A percentile compares a stretch with the other conserved stretches of the same genome.
phyloP scores from a whole-genome alignment of 2,888 invertebrate genomes.

The Lutraria lutraria region DNA sequence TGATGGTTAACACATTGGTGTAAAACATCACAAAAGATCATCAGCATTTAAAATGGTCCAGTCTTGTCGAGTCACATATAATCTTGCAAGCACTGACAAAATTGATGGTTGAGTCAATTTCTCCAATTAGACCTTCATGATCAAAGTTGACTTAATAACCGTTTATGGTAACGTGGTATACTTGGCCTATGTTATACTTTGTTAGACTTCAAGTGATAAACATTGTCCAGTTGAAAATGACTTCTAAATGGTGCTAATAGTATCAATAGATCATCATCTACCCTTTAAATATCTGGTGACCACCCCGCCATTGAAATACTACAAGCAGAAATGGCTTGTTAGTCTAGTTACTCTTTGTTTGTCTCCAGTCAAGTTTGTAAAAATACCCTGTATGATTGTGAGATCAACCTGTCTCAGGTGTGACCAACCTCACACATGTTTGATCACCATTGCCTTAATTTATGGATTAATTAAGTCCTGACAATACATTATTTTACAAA shows the following conservation, averaged over 20 bases:
- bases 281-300: not conserved
- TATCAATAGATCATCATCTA: not conserved
- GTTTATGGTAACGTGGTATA: not conserved
- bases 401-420: constrained; percentile 34
- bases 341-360: not conserved
- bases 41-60: not conserved
- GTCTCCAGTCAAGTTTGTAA: not conserved
- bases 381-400: not conserved
- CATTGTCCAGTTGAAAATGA: constrained; percentile 4
- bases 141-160: not conserved
- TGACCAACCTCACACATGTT: constrained; percentile 25
- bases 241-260: constrained; percentile 18
- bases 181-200: not conserved
- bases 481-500: constrained; percentile 46
- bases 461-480: constrained; percentile 27
- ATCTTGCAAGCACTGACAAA: not conserved
- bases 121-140: not conserved
- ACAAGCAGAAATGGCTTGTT: not conserved
- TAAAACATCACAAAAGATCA: not conserved
- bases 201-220: not conserved
- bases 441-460: constrained; percentile 27
- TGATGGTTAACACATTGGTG: not conserved
- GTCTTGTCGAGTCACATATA: not conserved
- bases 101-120: not conserved
- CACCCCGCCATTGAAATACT: not conserved